Evolutionary conservation across 1,140 invertebrate species (phyloP), one percentile per base, ranked within the genome.

Genomic region (Drosophila insularis): DNA sequence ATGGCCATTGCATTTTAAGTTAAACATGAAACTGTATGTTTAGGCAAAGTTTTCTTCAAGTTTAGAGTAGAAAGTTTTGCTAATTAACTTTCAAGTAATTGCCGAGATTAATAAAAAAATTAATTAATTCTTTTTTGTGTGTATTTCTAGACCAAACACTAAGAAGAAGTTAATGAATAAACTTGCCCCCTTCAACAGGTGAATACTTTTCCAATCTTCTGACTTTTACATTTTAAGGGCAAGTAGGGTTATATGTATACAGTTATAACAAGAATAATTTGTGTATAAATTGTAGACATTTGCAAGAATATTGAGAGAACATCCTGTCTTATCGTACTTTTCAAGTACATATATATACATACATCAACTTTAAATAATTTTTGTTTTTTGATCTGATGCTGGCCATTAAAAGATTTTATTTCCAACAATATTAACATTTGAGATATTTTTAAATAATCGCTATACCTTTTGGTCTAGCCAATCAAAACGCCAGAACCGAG

Each of bases 401-500:
- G 13, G 21, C 53, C 8, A 27, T 55, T 17, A 56, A 56, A 56
- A 32, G n/a, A 35, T 37, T 58, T 56, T 19, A 58, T 58, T 17
- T 58, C 19, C 31, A 31, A 58, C 14, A 31, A 58, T 58, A 35
- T 58, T 58, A 2, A 13, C 31, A 19, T 19, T 4, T 7, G 13
- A 35, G n/a, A 58, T 17, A 32, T 54, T 58, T 35, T 35, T 35
- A 31, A 31, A 32, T 56, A 17, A 56, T 56, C 8, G 31, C 31
- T 31, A 2, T 35, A 35, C 55, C 27, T 59, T 63, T 70, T 70
- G 40, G 21, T 8, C 43, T 21, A 46, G 63, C 53, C 68, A 67
- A 71, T 71, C 68, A 71, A 62, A 63, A 31, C 54, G 35, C 59
- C 35, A 32, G 37, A 50, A 40, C 58, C 17, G 46, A 74, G 23